Base-by-base conservation (phyloP, 2,888 invertebrate species). In the Malachius bipustulatus region DNA sequence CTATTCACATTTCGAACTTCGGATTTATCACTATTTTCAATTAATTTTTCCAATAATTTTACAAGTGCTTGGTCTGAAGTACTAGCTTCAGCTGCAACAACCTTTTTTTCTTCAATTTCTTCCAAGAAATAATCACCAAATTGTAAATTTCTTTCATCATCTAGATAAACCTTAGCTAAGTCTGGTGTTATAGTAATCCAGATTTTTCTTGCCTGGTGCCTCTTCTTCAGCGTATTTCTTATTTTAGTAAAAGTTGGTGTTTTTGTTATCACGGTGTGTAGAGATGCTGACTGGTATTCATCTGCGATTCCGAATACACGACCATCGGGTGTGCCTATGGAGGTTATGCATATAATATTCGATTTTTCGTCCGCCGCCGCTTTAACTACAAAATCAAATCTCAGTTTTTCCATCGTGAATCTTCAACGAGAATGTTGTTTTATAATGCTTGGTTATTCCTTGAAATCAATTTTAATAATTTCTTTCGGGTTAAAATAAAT, bases 91-190 rank as follows among this genome's bases (percentile, higher is more conserved):
- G n/a, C n/a, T n/a, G n/a, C n/a, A n/a, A n/a, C n/a, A n/a, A n/a
- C n/a, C n/a, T n/a, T n/a, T 34, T 36, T 14, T 32, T 35, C 16
- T 30, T 10, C 27, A 12, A 41, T 34, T 39, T 44, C 35, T 30
- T 45, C 39, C 24, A 44, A 34, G 31, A 34, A 40, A 26, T 35
- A 35, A 13, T 43, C 40, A 29, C 27, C 35, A 30, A 36, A 41
- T 37, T 39, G 40, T 32, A 45, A 16, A 33, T 46, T 46, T 32
- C 40, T 41, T 24, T 44, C 38, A 26, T 47, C 44, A 41, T 43
- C 45, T 16, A 43, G 30, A 35, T 45, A 46, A 4, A 16, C 28
- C 28, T 28, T 32, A 15, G 9, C 30, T 11, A 40, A 28, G 26
- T 43, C 42, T 12, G 41, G 37, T 28, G 40, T 28, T 36, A 44